phyloP scores from a whole-genome alignment of 2,797 vertebrate species.

The Clamator glandarius region DNA sequence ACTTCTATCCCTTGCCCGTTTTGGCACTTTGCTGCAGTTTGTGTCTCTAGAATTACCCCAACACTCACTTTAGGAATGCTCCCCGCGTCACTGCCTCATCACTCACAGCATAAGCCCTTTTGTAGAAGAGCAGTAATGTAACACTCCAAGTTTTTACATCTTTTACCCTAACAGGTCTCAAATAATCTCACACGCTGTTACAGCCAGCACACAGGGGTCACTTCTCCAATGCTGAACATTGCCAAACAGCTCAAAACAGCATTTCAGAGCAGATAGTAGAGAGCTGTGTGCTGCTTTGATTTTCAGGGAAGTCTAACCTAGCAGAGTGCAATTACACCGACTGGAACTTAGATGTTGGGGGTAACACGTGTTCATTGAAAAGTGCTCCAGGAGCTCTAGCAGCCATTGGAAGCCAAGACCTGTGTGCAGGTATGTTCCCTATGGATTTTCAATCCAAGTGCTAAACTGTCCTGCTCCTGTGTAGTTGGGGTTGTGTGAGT shows the following conservation, averaged over 20 bases:
- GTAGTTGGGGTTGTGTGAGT: neutral
- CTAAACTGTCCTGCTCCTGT: neutral
- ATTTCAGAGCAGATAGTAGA: neutral
- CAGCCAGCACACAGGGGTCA: neutral
- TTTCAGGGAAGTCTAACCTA: neutral
- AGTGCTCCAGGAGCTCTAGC: neutral
- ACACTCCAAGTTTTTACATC: neutral
- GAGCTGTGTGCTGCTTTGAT: neutral
- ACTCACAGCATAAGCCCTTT: neutral
- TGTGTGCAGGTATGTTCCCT: neutral
- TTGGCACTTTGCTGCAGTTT: rapidly evolving
- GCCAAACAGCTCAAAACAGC: neutral
- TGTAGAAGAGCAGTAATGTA: neutral
- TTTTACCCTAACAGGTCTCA: neutral
- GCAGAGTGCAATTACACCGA: neutral
- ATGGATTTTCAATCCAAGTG: neutral
- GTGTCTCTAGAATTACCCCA: neutral
- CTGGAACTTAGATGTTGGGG: neutral
- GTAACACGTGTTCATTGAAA: neutral
- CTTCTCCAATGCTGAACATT: neutral
- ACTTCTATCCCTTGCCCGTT: neutral
- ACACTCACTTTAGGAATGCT: neutral
- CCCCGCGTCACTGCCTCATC: neutral
- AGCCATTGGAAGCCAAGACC: neutral
- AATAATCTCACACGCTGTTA: neutral